phyloP scores from a whole-genome alignment of 2,888 invertebrate species.

The Julus scandinavius region DNA sequence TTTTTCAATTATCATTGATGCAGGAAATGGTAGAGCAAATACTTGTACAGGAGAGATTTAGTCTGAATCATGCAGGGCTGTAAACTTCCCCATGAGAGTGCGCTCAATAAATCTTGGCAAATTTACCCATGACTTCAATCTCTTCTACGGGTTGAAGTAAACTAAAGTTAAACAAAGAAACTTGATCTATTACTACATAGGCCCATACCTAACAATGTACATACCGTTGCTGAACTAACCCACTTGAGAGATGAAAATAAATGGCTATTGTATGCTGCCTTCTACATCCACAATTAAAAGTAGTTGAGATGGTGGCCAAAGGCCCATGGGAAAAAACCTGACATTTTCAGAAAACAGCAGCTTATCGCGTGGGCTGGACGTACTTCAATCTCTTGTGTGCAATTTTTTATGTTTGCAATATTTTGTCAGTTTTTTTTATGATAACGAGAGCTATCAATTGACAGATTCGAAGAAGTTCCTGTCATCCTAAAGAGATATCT shows the following conservation, averaged over 20 bases:
- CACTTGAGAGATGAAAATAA: not conserved
- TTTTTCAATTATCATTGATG: conserved; percentile 33
- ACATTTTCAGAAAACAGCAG: not conserved
- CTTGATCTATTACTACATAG: conserved; percentile 21
- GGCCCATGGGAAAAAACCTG: not conserved
- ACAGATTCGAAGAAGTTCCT: conserved; percentile 21
- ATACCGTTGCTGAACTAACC: not conserved
- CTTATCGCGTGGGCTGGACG: not conserved
- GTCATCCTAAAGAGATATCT: conserved; percentile 19
- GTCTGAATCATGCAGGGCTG: conserved; percentile 21
- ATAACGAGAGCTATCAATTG: conserved; percentile 33
- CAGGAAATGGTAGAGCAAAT: conserved; percentile 27
- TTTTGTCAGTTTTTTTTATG: conserved; percentile 20
- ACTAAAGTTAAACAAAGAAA: conserved; percentile 33
- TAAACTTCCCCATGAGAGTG: conserved; percentile 33
- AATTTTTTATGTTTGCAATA: conserved; percentile 26
- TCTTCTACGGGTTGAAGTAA: conserved; percentile 13
- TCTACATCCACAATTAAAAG: conserved; percentile 1
- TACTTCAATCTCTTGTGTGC: conserved; percentile 9
- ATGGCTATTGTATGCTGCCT: conserved; percentile 27
- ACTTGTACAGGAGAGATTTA: conserved; percentile 33
- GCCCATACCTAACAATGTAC: not conserved
- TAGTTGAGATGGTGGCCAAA: conserved; percentile 12
- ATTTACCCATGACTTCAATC: conserved; percentile 27
- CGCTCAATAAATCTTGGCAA: conserved; percentile 33